phyloP scores from a whole-genome alignment of 2,888 invertebrate genomes.

The Lymantria monacha region DNA sequence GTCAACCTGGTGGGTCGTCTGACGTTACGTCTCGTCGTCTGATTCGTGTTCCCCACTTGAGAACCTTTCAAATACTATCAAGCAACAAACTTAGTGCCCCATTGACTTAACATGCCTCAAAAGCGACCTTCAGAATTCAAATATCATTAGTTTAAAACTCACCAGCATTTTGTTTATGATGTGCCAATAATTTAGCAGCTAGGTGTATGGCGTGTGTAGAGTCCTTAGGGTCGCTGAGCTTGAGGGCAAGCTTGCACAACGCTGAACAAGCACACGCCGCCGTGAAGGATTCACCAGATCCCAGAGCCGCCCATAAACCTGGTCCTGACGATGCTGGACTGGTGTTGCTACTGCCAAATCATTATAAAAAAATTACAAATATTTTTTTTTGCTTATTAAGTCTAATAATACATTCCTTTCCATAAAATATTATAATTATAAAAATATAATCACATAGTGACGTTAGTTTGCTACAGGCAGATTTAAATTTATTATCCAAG shows the following conservation, averaged over 20 bases:
- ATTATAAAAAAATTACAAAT: slow-evolving; percentile 48
- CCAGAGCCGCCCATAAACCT: slow-evolving; percentile 89
- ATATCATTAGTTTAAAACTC: neutral
- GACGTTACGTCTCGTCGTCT: too few relatives aligned
- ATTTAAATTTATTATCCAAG: too few relatives aligned
- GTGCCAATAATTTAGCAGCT: slow-evolving; percentile 89
- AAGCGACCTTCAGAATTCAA: too few relatives aligned
- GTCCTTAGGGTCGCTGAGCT: slow-evolving; percentile 30
- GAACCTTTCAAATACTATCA: too few relatives aligned
- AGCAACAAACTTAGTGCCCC: too few relatives aligned
- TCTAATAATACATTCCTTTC: too few relatives aligned
- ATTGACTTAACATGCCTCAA: too few relatives aligned
- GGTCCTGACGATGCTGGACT: slow-evolving; percentile 54
- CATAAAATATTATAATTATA: too few relatives aligned
- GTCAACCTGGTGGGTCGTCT: too few relatives aligned
- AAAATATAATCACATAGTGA: too few relatives aligned
- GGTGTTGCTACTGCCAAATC: slow-evolving; percentile 5
- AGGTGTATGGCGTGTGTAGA: slow-evolving; percentile 92
- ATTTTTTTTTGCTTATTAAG: slow-evolving; percentile 6
- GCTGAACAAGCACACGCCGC: slow-evolving; percentile 96
- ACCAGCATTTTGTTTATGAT: slow-evolving; percentile 50
- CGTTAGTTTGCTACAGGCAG: too few relatives aligned
- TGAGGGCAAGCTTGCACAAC: slow-evolving; percentile 93
- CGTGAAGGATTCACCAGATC: slow-evolving; percentile 98
- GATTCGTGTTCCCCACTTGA: too few relatives aligned